Conservation (phyloP, 2,888 invertebrate species). For the Shargacucullia verbasci region DNA sequence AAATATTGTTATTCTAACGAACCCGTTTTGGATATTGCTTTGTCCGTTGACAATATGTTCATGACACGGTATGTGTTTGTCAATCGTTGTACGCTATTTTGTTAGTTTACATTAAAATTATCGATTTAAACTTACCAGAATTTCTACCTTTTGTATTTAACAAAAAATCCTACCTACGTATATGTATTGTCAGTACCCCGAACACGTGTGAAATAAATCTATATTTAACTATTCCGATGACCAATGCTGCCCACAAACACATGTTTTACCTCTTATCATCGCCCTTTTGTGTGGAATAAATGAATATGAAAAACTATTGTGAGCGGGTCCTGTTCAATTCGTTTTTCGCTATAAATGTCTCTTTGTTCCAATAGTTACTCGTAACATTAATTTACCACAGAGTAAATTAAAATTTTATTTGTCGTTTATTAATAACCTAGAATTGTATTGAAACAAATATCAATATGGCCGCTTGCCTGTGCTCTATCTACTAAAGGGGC, state of each 20-base stretch:
- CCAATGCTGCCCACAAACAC: slow-evolving; percentile 6
- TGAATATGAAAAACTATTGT: slow-evolving; percentile 38
- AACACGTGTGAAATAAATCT: slow-evolving; percentile 6
- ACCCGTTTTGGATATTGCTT: no score
- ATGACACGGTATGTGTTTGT: no score
- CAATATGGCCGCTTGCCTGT: background rate
- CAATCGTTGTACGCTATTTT: no score
- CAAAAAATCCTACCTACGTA: background rate
- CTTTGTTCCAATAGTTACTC: slow-evolving; percentile 15
- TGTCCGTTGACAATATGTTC: no score
- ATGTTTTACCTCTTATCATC: slow-evolving; percentile 13
- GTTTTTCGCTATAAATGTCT: slow-evolving; percentile 18
- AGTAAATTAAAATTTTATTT: background rate
- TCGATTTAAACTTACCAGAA: no score
- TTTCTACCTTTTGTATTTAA: no score
- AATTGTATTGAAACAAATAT: background rate
- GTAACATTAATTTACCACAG: slow-evolving; percentile 6
- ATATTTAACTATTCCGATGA: slow-evolving; percentile 8
- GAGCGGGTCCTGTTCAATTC: slow-evolving; percentile 29
- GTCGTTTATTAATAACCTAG: slow-evolving; percentile 5
- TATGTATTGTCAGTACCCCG: slow-evolving; percentile 1
- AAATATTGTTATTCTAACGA: no score
- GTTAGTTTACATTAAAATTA: no score
- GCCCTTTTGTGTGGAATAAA: slow-evolving; percentile 32
- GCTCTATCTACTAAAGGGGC: background rate